Percentiles rank a stretch among this genome's conserved stretches.
Evolutionary conservation across 2,797 vertebrate genomes (phyloP).

Genomic region (Rhodeus uyekii): DNA sequence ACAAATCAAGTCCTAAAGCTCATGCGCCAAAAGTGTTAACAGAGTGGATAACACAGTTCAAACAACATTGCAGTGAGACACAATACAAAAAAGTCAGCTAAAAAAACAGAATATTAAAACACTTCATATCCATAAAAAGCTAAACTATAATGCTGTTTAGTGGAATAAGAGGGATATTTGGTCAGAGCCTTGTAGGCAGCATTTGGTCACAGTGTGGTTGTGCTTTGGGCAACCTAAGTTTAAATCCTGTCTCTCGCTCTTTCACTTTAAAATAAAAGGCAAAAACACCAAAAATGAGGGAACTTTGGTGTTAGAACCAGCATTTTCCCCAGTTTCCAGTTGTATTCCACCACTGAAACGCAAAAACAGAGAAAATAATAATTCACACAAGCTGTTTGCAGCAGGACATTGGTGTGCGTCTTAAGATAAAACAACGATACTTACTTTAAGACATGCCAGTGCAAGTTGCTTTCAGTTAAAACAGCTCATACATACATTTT

Average conservation of each 20-base stretch:
- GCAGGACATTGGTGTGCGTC: background rate
- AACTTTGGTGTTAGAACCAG: background rate
- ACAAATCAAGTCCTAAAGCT: background rate
- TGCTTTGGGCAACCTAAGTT: constrained; percentile 10
- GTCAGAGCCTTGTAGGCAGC: background rate
- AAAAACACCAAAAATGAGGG: background rate
- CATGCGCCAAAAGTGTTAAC: background rate
- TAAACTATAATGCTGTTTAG: background rate
- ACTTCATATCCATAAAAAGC: background rate
- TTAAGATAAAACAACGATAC: no score
- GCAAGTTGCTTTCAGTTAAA: no score
- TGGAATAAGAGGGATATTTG: background rate
- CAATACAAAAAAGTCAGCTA: background rate
- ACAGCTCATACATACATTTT: no score
- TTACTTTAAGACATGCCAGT: no score
- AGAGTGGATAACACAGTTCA: no score
- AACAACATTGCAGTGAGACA: background rate
- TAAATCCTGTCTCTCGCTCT: background rate
- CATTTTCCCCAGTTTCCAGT: background rate
- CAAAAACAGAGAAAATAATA: background rate
- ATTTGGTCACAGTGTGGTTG: background rate
- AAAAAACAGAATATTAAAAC: background rate
- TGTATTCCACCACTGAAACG: background rate
- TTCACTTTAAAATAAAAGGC: background rate
- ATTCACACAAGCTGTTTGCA: background rate